A percentile compares a stretch with the other conserved stretches of the same genome.
phyloP scores from a whole-genome alignment of 30 jellyfish, hydroid and myxozoan genomes.

The Pelagia noctiluca region DNA sequence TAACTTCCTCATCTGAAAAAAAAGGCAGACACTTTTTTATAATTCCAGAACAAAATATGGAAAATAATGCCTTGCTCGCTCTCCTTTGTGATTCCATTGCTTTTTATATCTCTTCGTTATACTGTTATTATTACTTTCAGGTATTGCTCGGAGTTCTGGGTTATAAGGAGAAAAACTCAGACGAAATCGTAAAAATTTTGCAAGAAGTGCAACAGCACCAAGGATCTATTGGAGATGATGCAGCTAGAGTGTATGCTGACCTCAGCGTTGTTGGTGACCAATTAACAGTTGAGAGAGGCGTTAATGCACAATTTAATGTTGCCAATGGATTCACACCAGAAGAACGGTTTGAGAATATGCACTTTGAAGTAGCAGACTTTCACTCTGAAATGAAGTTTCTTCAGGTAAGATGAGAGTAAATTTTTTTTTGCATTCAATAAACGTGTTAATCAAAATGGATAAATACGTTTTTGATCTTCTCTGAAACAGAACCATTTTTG shows the following conservation, averaged over 20 bases:
- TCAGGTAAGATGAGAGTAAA: slow-evolving; percentile 13
- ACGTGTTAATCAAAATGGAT: background rate
- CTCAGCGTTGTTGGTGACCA: slow-evolving; percentile 15
- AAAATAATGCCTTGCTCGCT: no score
- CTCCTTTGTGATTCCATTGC: no score
- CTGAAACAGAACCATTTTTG: background rate
- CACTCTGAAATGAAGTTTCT: slow-evolving; percentile 23
- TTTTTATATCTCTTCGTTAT: no score
- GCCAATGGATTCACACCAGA: slow-evolving; percentile 36
- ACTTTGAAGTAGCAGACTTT: slow-evolving; percentile 36
- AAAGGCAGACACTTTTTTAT: no score
- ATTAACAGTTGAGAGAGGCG: slow-evolving; percentile 21
- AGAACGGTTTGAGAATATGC: slow-evolving; percentile 34
- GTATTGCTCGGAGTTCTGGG: no score
- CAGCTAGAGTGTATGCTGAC: background rate
- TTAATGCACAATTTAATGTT: background rate
- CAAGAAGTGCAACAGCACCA: slow-evolving; percentile 39
- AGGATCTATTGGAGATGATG: slow-evolving; percentile 11
- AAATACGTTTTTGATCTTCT: no score
- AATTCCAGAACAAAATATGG: no score
- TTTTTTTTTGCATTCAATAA: no score
- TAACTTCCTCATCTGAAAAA: no score
- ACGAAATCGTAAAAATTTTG: no score
- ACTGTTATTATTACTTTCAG: no score
- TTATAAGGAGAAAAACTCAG: no score